These are phyloP conservation scores for Catalaphyllia jardinei DNA, from an alignment of 64 coral and sea anemone genomes.

Conservation along the genomic window DNA sequence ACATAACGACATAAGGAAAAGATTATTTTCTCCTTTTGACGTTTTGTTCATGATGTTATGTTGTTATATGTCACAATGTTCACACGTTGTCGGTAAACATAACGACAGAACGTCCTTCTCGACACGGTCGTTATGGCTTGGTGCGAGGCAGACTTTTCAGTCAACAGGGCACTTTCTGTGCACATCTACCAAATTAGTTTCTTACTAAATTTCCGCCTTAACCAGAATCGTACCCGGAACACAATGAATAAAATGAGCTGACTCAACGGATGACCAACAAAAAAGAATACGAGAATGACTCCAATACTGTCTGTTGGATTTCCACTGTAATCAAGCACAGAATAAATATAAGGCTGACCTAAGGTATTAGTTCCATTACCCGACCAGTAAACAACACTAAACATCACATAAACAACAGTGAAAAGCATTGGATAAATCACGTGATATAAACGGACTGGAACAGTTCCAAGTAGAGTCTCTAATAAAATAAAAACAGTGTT, in stretches of 20 bases:
- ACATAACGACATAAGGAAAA: too few species aligned
- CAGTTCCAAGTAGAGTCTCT: constrained; percentile 53
- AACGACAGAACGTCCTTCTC: too few species aligned
- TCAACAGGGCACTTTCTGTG: too few species aligned
- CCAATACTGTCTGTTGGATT: constrained; percentile 30
- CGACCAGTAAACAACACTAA: constrained; percentile 76
- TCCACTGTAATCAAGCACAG: constrained; percentile 56
- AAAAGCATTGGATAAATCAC: constrained; percentile 77
- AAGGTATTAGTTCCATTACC: constrained; percentile 9
- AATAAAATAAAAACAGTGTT: constrained; percentile 76
- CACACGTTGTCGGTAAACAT: too few species aligned
- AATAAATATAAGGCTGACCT: constrained; percentile 52
- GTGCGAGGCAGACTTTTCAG: too few species aligned
- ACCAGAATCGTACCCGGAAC: constrained; percentile 7
- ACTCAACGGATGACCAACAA: constrained; percentile 39
- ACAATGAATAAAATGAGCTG: constrained; percentile 52
- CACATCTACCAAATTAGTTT: constrained; percentile 13
- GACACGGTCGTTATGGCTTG: too few species aligned
- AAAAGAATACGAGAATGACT: constrained; percentile 22
- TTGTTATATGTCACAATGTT: too few species aligned
- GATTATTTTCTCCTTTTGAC: too few species aligned
- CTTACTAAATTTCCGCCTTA: constrained; percentile 37
- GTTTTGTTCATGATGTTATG: too few species aligned
- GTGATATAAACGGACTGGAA: constrained; percentile 73
- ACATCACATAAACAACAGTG: constrained; percentile 59